Base-by-base conservation (phyloP, 2,113 vertebrate species). In the Sminthopsis crassicaudata region DNA sequence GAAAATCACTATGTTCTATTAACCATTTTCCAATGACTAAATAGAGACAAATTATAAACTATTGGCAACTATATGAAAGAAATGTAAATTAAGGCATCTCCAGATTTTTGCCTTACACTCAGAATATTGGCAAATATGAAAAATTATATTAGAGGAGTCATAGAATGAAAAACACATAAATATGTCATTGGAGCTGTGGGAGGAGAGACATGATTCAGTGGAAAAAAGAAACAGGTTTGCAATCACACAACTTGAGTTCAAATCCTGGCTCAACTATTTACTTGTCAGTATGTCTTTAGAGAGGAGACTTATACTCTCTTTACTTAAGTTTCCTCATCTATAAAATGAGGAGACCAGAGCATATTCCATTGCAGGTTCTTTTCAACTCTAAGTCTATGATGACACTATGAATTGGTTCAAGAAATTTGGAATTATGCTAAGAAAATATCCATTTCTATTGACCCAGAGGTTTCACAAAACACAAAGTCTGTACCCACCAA, bases 321-420 rank as follows among this genome's bases (percentile, higher is more conserved):
- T 96, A 54, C 55, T 42, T 92, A 19, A 5, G 26, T 93, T 94
- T 95, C 46, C 94, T 91, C 67, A 50, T 94, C 94, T 93, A 76
- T 53, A 67, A 10, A 51, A 8, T 0, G 25, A 89, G 51, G 36
- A 42, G 36, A 76, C 67, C 6, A n/a, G 67, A 76, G 36, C n/a
- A n/a, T 76, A n/a, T 76, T 16, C n/a, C 36, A 76, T 76, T n/a
- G 19, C 6, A 42, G 36, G 16, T 76, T n/a, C 16, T 67, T 67
- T 67, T 12, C 30, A n/a, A 23, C 60, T 67, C 4, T n/a, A 67
- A 67, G 27, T 36, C 30, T 36, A 36, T 67, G 27, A 67, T 67
- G 60, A 67, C 36, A 67, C 14, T 67, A 67, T 67, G 12, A n/a
- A n/a, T 67, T 36, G 16, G 30, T 16, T 67, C 60, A 67, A 67